Evolutionary conservation across 2,888 invertebrate genomes (phyloP).

Genomic region (Hypomecis punctinalis): DNA sequence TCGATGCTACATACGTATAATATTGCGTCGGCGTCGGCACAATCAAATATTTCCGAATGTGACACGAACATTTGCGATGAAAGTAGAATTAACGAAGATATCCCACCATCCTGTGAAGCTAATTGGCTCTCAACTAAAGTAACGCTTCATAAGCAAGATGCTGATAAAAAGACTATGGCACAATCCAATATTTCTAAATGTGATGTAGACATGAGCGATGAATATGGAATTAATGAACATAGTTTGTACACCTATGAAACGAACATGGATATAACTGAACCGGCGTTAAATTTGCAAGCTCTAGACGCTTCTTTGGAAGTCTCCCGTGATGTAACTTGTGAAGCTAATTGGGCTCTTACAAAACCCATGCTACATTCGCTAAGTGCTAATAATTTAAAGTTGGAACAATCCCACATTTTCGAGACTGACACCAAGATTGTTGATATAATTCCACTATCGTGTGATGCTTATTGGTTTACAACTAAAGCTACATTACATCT

Average conservation of each 20-base stretch:
- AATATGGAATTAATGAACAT: no score
- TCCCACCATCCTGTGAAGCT: slow-evolving; percentile 2
- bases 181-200: no score
- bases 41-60: neutral
- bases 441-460: neutral
- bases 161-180: neutral
- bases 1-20: slow-evolving; percentile 1
- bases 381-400: no score
- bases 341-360: no score
- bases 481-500: neutral
- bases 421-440: no score
- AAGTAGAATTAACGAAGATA: neutral
- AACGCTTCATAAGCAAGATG: neutral
- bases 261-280: no score
- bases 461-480: neutral
- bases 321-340: no score
- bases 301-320: no score
- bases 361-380: no score
- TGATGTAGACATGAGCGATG: neutral
- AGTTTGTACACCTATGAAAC: no score
- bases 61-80: neutral
- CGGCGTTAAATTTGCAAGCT: no score
- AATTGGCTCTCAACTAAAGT: neutral
- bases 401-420: no score
- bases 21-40: neutral